A percentile compares a stretch with the other conserved stretches of the same genome.
Evolutionary conservation across 2,113 vertebrate genomes (phyloP).

Genomic region (Willisornis vidua): DNA sequence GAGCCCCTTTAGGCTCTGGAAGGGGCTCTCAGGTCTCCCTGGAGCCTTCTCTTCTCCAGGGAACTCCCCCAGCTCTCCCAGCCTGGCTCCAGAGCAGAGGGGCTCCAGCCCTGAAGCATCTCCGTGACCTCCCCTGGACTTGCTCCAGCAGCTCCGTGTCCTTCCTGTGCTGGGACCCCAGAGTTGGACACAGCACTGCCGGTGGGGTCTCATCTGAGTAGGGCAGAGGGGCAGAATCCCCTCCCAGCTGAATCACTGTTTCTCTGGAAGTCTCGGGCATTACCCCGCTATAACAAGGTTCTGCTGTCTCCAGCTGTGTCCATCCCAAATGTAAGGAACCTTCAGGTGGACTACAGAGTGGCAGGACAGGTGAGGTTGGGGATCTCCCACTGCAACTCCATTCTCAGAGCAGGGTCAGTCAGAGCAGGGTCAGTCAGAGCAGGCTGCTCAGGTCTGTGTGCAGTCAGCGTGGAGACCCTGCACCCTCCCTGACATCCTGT

Average conservation of each 20-base stretch:
- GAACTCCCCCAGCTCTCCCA: background rate
- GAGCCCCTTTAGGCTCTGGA: background rate
- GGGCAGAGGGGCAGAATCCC: background rate
- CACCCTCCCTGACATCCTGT: background rate
- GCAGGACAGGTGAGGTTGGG: background rate
- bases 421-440: background rate
- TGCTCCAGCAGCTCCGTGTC: background rate
- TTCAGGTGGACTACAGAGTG: background rate
- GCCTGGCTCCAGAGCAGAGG: background rate
- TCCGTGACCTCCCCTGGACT: background rate
- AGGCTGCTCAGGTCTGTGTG: background rate
- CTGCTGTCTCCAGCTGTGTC: background rate
- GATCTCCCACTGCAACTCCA: accelerated
- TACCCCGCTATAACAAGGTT: background rate
- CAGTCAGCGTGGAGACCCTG: background rate
- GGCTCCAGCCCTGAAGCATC: background rate
- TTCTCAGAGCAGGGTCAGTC: background rate
- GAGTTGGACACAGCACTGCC: background rate
- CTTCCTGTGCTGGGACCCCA: background rate
- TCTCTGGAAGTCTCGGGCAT: background rate
- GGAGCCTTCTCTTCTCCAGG: background rate
- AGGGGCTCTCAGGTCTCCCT: background rate
- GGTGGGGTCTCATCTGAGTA: background rate
- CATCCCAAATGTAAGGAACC: background rate
- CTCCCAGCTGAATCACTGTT: background rate